Percentiles rank a stretch among this genome's conserved stretches.
These are phyloP conservation scores for Glyptemys insculpta DNA, from an alignment of 2,797 vertebrate species.

Conservation along the genomic window DNA sequence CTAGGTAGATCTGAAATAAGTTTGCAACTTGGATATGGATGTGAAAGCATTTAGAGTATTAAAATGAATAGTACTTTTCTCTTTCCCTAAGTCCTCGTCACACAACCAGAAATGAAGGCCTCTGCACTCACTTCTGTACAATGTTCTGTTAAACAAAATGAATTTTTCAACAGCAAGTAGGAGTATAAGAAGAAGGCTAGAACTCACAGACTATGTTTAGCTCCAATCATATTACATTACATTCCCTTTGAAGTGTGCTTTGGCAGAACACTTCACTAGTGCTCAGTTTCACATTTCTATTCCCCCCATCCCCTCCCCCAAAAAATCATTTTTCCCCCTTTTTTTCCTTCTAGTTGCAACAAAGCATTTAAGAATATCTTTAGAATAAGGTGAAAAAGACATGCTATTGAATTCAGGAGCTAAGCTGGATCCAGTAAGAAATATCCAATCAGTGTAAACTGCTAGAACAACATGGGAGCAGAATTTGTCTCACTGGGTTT, in stretches of 20 bases:
- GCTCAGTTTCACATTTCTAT: not conserved
- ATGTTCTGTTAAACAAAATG: not conserved
- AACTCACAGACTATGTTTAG: not conserved
- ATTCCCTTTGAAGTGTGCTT: not conserved
- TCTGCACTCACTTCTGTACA: not conserved
- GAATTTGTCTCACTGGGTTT: not conserved
- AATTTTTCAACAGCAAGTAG: not conserved
- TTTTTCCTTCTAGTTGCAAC: not conserved
- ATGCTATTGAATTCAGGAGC: not conserved
- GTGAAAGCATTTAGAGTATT: conserved; percentile 20
- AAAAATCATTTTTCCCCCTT: not conserved
- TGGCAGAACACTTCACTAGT: not conserved
- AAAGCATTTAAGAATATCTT: not conserved
- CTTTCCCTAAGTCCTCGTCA: not conserved
- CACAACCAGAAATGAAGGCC: not conserved
- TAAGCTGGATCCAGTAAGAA: not conserved
- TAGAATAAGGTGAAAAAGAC: not conserved
- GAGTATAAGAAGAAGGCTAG: not conserved
- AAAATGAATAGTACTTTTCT: conserved; percentile 1
- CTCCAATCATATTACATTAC: not conserved
- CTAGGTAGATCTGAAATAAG: conserved; percentile 13
- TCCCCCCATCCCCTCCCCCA: not conserved
- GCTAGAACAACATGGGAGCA: not conserved
- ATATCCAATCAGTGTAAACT: not conserved
- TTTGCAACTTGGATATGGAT: conserved; percentile 32